These are phyloP conservation scores for Slavum lentiscoides DNA, from an alignment of 2,888 invertebrate genomes.

Conservation along the genomic window DNA sequence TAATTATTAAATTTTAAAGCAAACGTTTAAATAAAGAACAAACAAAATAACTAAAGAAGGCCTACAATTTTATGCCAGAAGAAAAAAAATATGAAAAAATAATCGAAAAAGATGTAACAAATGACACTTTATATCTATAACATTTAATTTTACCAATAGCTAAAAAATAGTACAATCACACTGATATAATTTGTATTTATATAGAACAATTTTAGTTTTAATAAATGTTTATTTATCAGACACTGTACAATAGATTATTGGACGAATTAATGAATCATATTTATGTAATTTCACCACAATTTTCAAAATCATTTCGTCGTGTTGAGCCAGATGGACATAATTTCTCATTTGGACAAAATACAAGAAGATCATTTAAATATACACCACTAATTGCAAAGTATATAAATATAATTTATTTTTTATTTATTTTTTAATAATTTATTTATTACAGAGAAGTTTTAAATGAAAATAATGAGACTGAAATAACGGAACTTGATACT, in stretches of 20 bases:
- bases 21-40: no score
- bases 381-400: slow-evolving; percentile 33
- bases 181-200: not conserved
- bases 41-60: no score
- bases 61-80: no score
- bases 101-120: no score
- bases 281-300: slow-evolving; percentile 68
- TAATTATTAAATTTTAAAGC: no score
- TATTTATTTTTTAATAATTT: not conserved
- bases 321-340: slow-evolving; percentile 40
- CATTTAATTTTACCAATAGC: no score
- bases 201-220: not conserved
- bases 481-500: slow-evolving; percentile 68
- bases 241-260: slow-evolving; percentile 70
- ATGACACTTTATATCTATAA: no score
- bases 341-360: slow-evolving; percentile 44
- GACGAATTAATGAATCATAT: slow-evolving; percentile 74
- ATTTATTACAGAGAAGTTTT: slow-evolving; percentile 59
- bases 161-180: not conserved
- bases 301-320: slow-evolving; percentile 45
- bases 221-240: slow-evolving; percentile 60
- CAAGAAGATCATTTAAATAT: slow-evolving; percentile 36
- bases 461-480: slow-evolving; percentile 59
- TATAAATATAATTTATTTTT: not conserved
- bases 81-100: no score